Base-by-base conservation (phyloP, 1,140 invertebrate species). In the Hylaeus volcanicus region DNA sequence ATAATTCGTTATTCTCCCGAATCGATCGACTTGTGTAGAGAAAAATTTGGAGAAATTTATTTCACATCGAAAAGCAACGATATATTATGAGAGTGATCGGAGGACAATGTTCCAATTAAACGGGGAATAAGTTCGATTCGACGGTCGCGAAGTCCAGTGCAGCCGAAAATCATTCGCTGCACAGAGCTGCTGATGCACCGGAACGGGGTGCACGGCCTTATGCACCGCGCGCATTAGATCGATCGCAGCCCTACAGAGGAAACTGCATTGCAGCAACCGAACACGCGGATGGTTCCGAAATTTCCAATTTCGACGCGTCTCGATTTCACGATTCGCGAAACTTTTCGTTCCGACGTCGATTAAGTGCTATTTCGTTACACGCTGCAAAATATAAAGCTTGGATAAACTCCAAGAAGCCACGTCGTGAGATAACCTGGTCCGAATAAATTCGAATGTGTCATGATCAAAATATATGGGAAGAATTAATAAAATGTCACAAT, bases 241-340 rank as follows among this genome's bases (percentile, higher is more conserved):
- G 84, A 86, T 86, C 85, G 88, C 84, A 58, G 79, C 70, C 79
- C 83, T 86, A 86, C 77, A 86, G 82, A 77, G 69, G 80, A 77
- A 86, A 76, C 84, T 86, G 85, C 85, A 86, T 82, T 86, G 85
- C 85, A 86, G 84, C 70, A 73, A 73, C 72, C 55, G 66, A 79
- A 86, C 68, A 70, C 70, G 12, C 71, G 63, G 61, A 15, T 68
- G 66, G 55, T 81, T 83, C 55, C 39, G 60, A 78, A 83, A 85
- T 84, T 82, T 84, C 69, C 81, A 79, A 81, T 86, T 83, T 83
- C 64, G 15, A n/a, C 2, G 6, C 48, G 58, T 48, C 51, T 76
- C 48, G 74, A 64, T 74, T 64, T 15, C 6, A 55, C 39, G 45
- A 26, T 53, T 73, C 39, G 26, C 48, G 11, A 60, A 74, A 60